A percentile compares a stretch with the other conserved stretches of the same genome.
Evolutionary conservation across 2,797 vertebrate genomes (phyloP).

Genomic region (Pachyuromys duprasi): DNA sequence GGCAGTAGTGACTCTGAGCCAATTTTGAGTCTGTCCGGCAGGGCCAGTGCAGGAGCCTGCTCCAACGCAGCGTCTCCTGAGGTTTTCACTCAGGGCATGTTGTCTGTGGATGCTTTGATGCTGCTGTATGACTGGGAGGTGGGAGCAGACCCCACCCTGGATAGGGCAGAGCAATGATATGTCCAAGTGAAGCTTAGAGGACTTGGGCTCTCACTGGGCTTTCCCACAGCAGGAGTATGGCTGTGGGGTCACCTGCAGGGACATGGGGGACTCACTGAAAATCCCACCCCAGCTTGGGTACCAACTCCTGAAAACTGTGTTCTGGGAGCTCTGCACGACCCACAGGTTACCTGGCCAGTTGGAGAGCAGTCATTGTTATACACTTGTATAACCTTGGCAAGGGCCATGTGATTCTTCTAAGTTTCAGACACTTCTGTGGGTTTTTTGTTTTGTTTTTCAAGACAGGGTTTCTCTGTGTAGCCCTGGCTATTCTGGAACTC

Average conservation of each 20-base stretch:
- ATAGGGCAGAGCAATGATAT: background rate
- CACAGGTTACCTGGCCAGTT: background rate
- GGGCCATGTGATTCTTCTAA: background rate
- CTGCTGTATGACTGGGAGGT: background rate
- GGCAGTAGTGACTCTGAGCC: background rate
- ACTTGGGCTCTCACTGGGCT: background rate
- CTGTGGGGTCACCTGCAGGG: background rate
- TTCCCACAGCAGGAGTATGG: background rate
- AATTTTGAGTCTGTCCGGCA: background rate
- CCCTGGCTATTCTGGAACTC: background rate
- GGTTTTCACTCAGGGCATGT: background rate
- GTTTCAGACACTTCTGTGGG: background rate
- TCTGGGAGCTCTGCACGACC: background rate
- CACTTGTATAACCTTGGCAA: no score
- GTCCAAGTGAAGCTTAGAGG: background rate
- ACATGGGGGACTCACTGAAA: background rate
- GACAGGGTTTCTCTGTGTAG: background rate
- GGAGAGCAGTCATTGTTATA: no score
- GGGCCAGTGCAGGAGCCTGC: background rate
- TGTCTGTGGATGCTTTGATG: no score
- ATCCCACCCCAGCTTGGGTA: no score
- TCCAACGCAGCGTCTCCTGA: background rate
- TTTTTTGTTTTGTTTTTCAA: background rate
- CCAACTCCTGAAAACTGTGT: background rate
- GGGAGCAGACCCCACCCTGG: background rate